These are phyloP conservation scores for Rhinophrynus dorsalis DNA, from an alignment of 2,797 vertebrate species.

Conservation along the genomic window DNA sequence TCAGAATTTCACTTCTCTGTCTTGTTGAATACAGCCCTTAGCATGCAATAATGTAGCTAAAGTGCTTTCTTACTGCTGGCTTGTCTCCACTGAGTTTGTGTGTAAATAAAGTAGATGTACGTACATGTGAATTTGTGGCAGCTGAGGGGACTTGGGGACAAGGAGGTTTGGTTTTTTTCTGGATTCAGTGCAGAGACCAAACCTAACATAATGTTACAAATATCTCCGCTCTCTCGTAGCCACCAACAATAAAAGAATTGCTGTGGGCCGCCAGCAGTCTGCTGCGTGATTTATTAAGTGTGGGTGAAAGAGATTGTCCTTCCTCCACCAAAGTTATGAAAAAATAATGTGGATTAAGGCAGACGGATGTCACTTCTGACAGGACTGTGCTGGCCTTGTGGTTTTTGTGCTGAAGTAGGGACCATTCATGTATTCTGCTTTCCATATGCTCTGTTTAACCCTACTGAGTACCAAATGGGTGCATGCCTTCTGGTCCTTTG, in stretches of 20 bases:
- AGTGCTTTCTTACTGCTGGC: no score
- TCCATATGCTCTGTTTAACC: no score
- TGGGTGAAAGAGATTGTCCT: constrained; percentile 12
- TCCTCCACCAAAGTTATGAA: not conserved
- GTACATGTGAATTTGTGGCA: no score
- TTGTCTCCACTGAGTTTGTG: no score
- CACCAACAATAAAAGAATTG: constrained; percentile 33
- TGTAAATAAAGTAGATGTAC: no score
- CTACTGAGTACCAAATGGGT: no score
- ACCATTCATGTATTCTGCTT: no score
- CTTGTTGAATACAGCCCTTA: no score
- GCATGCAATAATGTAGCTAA: no score
- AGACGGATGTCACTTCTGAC: constrained; percentile 23
- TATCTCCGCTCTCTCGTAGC: constrained; percentile 1
- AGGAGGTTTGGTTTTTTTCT: not conserved
- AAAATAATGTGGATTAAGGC: constrained; percentile 13
- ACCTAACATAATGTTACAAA: constrained; percentile 34
- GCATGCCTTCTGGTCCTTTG: no score
- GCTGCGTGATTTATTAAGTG: constrained; percentile 39
- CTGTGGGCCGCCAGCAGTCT: constrained; percentile 3
- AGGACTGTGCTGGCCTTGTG: constrained; percentile 7
- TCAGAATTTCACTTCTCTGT: no score
- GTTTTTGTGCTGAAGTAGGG: no score
- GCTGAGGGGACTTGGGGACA: not conserved
- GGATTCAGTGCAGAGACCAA: constrained; percentile 5